Evolutionary conservation across 2,888 invertebrate genomes (phyloP), one percentile per base, ranked within the genome.

Genomic region (Arctia plantaginis): DNA sequence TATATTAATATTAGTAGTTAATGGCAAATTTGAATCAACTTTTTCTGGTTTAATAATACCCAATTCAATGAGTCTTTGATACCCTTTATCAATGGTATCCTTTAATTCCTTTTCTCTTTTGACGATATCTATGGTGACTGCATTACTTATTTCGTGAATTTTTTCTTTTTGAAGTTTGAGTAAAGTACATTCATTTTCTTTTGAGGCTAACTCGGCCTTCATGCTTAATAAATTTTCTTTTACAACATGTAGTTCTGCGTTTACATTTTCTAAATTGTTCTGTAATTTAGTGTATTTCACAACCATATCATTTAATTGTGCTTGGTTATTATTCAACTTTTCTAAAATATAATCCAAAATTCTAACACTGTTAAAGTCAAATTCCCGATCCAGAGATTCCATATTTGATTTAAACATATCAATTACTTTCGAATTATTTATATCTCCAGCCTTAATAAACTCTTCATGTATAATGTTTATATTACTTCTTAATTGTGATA

Each of bases 81-180:
- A 92, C 66, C 89, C 86, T 47, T 88, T 84, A 55, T 67, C 80
- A 20, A 94, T 84, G n/a, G 85, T 84, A 66, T 88, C 86, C n/a
- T 80, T 83, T 35, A 93, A 80, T 66, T 90, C 89, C 77, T 91
- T 77, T 77, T 95, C 94, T 83, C 88, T 93, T 72, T 86, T 86
- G 8, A 94, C 84, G 30, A 95, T 89, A 74, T 95, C 93, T 71
- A 93, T 78, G 12, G 94, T 94, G 1, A 95, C 92, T 33, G 93
- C 92, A 62, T 89, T 91, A 81, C 86, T 92, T 73, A 95, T 93
- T 87, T 95, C 93, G 23, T 90, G 86, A 15, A 93, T 86, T 80
- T 79, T 92, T 64, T 92, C 91, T 76, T 93, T 95, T 82, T 94
- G 90, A 30, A 79, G 80, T 77, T 89, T 87, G 6, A 95, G 82